Base-by-base conservation (phyloP, 2,113 vertebrate species). In the Melanotaenia duboulayi region DNA sequence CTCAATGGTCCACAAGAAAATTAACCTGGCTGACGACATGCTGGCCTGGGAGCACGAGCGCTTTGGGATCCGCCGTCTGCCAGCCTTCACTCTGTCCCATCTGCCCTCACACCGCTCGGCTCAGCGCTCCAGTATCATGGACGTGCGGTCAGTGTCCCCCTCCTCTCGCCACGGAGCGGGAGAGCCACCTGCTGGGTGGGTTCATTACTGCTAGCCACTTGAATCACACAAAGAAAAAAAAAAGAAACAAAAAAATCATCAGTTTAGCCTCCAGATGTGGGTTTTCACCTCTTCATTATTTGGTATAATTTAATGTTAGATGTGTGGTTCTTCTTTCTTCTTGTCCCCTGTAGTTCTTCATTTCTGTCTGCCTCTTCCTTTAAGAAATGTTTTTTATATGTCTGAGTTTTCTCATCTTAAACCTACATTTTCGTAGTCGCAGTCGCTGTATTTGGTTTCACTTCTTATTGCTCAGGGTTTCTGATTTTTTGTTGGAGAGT, bases 1-100 rank as follows among this genome's bases (percentile, higher is more conserved):
- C 81, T 97, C 97, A 74, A 98, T 99, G 97, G 95, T 99, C 65
- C 98, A 99, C 92, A 99, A 99, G 93, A 99, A 99, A 86, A 98
- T 99, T 86, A 99, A 99, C 92, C 89, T 99, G 86, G 97, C 98
- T 0, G 98, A 99, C 5, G 98, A 99, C 81, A 96, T 96, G 82
- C 90, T 99, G 91, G 97, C 97, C 0, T 99, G 98, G 98, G 98
- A 99, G 74, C 98, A 99, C 0, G 98, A 99, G 86, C 97, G 98
- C 1, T 99, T 99, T 0, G 98, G 97, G 0, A 98, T 99, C 89
- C 97, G 98, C 20, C 95, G 98, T 8, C 78, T 99, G 74, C 98
- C 98, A 0, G 96, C 97, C 0, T 99, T 99, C 93, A 99, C 98
- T 0, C 85, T 99, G 78, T 99, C 98, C 0, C 98, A 96, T 42